Conservation (phyloP, 1,140 invertebrate genomes). For the Lasaia peninsularis region DNA sequence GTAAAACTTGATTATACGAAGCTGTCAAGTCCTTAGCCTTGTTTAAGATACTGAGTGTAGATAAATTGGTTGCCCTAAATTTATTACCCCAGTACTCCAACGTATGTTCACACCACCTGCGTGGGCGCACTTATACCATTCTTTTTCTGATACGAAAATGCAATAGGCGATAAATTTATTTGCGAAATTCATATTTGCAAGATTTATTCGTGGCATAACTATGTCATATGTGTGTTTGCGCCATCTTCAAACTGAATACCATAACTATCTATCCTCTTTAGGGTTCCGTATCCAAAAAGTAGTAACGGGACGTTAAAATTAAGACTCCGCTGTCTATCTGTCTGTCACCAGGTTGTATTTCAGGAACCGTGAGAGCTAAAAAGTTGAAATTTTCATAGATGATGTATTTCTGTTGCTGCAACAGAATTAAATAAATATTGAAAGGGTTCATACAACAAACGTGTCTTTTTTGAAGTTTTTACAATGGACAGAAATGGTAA, state of each 20-base stretch:
- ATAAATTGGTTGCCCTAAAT: slow-evolving; percentile 6
- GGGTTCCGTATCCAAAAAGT: no score
- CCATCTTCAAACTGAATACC: neutral
- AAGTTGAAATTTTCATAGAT: no score
- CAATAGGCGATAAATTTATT: slow-evolving; percentile 2
- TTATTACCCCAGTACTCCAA: neutral
- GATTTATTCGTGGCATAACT: neutral
- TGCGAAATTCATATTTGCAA: slow-evolving; percentile 2
- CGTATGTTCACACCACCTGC: slow-evolving; percentile 1
- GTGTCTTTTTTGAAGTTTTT: no score
- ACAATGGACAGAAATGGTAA: no score
- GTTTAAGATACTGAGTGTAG: neutral
- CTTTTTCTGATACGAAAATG: slow-evolving; percentile 3
- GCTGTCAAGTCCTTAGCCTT: slow-evolving; percentile 7
- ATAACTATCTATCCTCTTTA: no score
- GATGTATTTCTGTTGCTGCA: no score
- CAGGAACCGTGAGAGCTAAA: no score
- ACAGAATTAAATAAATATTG: no score
- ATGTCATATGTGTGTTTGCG: neutral
- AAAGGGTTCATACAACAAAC: no score
- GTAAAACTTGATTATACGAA: neutral
- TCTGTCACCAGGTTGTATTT: no score
- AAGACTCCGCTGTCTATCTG: no score
- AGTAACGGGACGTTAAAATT: no score
- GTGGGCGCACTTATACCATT: neutral